Percentiles rank a stretch among this genome's conserved stretches.
phyloP scores from a whole-genome alignment of 2,797 vertebrate genomes.

The Pantherophis alleghaniensis region DNA sequence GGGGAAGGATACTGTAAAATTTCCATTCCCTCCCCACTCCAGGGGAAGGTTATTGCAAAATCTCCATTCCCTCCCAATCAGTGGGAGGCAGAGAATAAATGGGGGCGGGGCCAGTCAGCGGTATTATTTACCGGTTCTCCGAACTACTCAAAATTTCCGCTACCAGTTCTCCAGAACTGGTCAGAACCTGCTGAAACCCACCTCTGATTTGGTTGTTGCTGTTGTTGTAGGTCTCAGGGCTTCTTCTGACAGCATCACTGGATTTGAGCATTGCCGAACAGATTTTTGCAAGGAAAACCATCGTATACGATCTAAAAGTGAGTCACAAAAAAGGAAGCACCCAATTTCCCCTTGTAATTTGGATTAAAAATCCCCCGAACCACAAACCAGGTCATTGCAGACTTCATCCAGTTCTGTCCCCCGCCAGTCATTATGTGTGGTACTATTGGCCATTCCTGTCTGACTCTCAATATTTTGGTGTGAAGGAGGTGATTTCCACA shows the following conservation, averaged over 20 bases:
- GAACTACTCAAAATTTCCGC: no score
- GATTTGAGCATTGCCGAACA: neutral
- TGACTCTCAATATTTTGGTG: neutral
- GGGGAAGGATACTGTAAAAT: no score
- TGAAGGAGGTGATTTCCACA: neutral
- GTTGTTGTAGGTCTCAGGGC: neutral
- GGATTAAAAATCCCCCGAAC: neutral
- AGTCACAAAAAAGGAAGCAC: neutral
- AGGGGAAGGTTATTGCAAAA: no score
- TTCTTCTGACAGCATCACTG: neutral
- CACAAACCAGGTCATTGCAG: neutral
- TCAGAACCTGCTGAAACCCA: no score
- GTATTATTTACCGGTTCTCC: no score
- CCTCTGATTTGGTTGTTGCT: neutral
- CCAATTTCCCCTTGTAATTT: neutral
- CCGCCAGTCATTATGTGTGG: neutral
- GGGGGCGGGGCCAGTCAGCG: no score
- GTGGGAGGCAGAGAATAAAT: no score
- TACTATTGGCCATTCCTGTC: neutral
- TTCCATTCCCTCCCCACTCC: no score
- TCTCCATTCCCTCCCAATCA: no score
- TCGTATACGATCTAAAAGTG: neutral
- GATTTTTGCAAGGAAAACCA: neutral
- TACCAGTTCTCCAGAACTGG: no score
- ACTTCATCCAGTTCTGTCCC: neutral